Conservation (phyloP, 2,797 vertebrate genomes). For the Mallotus villosus region DNA sequence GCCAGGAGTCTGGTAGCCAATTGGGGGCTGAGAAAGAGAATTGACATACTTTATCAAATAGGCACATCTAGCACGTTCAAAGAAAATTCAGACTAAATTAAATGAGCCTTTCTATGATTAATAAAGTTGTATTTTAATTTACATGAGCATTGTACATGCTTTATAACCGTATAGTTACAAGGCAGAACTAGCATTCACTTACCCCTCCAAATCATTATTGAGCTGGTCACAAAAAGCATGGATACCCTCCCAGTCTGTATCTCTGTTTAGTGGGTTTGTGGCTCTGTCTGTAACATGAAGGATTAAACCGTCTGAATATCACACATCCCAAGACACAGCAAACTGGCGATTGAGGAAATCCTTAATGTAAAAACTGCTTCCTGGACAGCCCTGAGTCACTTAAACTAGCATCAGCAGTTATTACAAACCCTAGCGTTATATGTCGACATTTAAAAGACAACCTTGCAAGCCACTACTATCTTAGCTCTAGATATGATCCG, state of each 20-base stretch:
- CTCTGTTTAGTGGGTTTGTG: constrained; percentile 94
- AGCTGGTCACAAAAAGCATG: constrained; percentile 93
- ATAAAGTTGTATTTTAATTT: no score
- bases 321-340: not conserved
- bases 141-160: no score
- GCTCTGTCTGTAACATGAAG: constrained; percentile 81
- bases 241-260: constrained; percentile 91
- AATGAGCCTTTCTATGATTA: no score
- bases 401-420: not conserved
- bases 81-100: not conserved
- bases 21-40: constrained; percentile 68
- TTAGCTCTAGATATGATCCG: not conserved
- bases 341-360: not conserved
- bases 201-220: constrained; percentile 94
- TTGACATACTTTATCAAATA: not conserved
- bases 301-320: no score
- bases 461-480: not conserved
- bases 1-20: constrained; percentile 93
- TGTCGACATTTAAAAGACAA: no score
- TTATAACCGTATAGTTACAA: not conserved
- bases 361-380: not conserved
- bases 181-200: constrained; percentile 46
- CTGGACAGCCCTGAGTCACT: not conserved
- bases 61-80: no score
- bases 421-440: not conserved